Base-by-base conservation (phyloP, 2,113 vertebrate species). In the Lagopus muta region DNA sequence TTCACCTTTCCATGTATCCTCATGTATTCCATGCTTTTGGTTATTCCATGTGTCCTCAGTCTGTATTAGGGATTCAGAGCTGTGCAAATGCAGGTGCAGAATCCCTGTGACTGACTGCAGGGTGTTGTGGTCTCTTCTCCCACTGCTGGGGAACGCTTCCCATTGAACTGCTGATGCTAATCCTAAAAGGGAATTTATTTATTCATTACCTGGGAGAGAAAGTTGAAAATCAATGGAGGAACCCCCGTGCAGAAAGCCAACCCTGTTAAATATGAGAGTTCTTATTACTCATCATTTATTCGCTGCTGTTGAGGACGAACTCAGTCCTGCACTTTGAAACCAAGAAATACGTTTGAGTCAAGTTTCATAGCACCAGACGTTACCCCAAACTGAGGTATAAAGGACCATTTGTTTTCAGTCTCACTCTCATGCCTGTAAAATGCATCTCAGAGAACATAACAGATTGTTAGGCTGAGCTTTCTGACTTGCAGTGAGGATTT, bases 381-480 rank as follows among this genome's bases (percentile, higher is more conserved):
- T 58, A 20, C 18, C 86, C 86, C 89, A 73, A 7, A 3, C 8
- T 0, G 75, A 22, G 74, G 36, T 20, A 11, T 10, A 54, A 54
- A 30, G 84, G 48, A 66, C 48, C 76, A 22, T 85, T 92, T 93
- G 62, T 70, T 65, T 21, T 84, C 86, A 89, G 72, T 66, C 79
- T 86, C 61, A 1, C 60, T 64, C 80, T 27, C 88, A 62, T 6
- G 62, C 45, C 84, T 79, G 36, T 20, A 7, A 87, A 62, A 88
- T 0, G 32, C 48, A 34, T 86, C 90, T 60, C 1, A 4, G 60
- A 70, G 89, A 90, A 4, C 73, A 6, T 6, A 87, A 74, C 86
- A 79, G 83, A 79, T 93, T 93, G 81, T 76, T 16, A 62, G 78
- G 54, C 78, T 93, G 74, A 91, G 90, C 62, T 92, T 38, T 66